Conservation (phyloP, 2,888 invertebrate species). For the Azorinus chamasolen region DNA sequence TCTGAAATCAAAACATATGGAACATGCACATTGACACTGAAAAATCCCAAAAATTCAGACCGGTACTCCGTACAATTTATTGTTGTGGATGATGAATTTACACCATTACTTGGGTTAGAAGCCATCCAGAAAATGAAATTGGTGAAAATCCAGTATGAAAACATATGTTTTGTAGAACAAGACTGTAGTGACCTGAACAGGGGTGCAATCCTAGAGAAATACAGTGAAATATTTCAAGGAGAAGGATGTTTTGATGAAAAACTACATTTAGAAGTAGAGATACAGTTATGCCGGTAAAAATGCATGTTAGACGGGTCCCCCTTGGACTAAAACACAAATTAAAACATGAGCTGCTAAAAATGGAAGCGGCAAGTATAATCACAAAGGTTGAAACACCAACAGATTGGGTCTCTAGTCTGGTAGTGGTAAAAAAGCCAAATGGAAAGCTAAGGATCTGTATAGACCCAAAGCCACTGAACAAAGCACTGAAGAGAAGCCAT, state of each 20-base stretch:
- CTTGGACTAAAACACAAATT: constrained; percentile 30
- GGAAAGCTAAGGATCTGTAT: constrained; percentile 44
- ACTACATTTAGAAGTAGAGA: constrained; percentile 43
- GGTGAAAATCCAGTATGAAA: constrained; percentile 19
- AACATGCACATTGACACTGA: constrained; percentile 1
- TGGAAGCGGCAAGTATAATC: constrained; percentile 27
- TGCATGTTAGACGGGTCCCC: constrained; percentile 42
- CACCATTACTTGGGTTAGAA: constrained; percentile 8
- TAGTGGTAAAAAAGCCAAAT: constrained; percentile 32
- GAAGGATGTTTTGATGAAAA: constrained; percentile 46
- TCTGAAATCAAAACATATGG: constrained; percentile 19
- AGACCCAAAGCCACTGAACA: constrained; percentile 54
- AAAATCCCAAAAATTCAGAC: constrained; percentile 16
- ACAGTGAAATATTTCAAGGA: constrained; percentile 38
- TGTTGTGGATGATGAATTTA: constrained; percentile 6
- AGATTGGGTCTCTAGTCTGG: constrained; percentile 57
- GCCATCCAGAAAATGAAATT: constrained; percentile 18
- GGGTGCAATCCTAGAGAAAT: constrained; percentile 7
- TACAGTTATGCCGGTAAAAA: constrained; percentile 35
- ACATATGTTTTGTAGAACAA: constrained; percentile 12
- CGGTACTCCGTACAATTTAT: constrained; percentile 2
- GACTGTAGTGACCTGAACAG: neutral
- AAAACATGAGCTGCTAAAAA: constrained; percentile 39
- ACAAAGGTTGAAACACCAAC: constrained; percentile 27
- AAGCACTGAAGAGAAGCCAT: constrained; percentile 28